Base-by-base conservation (phyloP, 2,797 vertebrate species). In the Cephalopachus bancanus region DNA sequence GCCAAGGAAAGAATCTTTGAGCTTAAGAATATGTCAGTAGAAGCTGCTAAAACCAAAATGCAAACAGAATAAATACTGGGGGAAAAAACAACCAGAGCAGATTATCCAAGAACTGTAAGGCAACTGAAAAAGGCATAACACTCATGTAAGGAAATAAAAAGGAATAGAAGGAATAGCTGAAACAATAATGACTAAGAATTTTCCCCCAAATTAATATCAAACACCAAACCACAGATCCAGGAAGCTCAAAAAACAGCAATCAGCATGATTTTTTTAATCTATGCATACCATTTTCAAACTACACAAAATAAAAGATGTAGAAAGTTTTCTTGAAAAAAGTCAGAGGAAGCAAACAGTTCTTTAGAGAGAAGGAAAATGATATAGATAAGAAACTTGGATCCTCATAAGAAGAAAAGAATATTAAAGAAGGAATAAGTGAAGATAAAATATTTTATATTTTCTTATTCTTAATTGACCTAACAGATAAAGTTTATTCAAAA, bases 401-500 rank as follows among this genome's bases (percentile, higher is more conserved):
- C 76, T 57, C 33, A 69, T 83, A 75, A 67, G 69, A 75, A 90
- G 69, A 30, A 30, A 72, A 67, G 62, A 15, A 65, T 83, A 69
- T 60, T 51, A 72, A 22, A 33, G 16, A 88, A 83, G 78, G 7
- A 71, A 55, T 28, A 86, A 95, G 78, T 37, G 19, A 90, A 91
- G 62, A 57, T 26, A 93, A 95, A 93, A 60, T 59, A 72, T 37
- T 37, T 37, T 37, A 37, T 37, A 37, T 74, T 75, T 88, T 91
- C 8, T 91, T 57, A 72, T 69, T 91, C 51, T 83, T 65, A 57
- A 81, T 26, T 57, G 11, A 87, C 12, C 11, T 90, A 37, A 83
- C 15, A 95, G 74, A 53, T 62, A 90, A 59, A 86, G n/a, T 83
- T 57, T 69, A 55, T 83, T 87, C 57, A 90, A 89, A 95, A 72